Percentiles rank a stretch among this genome's conserved stretches.
phyloP scores from a whole-genome alignment of 37 sponge, comb jelly and placozoan genomes.

The Cliona cf. orientalis region DNA sequence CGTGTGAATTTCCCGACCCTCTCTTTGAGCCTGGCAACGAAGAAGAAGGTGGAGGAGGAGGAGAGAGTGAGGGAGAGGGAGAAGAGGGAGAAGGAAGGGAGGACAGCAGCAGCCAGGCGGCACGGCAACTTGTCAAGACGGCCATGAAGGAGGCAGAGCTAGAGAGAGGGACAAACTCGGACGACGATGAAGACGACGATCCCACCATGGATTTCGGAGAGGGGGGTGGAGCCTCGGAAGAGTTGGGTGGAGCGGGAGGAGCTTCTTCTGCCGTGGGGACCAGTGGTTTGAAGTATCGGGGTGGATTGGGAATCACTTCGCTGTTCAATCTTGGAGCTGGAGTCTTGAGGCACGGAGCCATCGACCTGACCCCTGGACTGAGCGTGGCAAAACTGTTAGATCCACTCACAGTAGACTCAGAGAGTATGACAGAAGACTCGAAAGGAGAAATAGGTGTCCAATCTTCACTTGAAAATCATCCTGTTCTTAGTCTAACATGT shows the following conservation, averaged over 20 bases:
- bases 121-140: background rate
- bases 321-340: background rate
- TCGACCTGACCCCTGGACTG: background rate
- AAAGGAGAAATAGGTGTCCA: too few species aligned
- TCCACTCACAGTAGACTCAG: background rate
- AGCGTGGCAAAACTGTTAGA: background rate
- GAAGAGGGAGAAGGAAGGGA: constrained; percentile 18
- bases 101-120: background rate
- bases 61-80: constrained; percentile 8
- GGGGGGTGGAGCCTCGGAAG: background rate
- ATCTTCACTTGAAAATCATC: too few species aligned
- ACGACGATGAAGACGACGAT: constrained; percentile 30
- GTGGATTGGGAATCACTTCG: too few species aligned
- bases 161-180: constrained; percentile 14
- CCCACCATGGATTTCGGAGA: background rate
- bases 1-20: constrained; percentile 7
- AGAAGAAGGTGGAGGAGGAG: background rate
- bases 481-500: too few species aligned
- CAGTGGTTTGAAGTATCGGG: background rate
- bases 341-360: constrained; percentile 5
- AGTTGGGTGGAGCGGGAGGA: background rate
- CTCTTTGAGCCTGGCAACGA: constrained; percentile 13
- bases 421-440: too few species aligned
- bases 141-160: background rate
- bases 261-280: background rate